Conservation (phyloP, 2,113 vertebrate species). For the Alosa alosa region DNA sequence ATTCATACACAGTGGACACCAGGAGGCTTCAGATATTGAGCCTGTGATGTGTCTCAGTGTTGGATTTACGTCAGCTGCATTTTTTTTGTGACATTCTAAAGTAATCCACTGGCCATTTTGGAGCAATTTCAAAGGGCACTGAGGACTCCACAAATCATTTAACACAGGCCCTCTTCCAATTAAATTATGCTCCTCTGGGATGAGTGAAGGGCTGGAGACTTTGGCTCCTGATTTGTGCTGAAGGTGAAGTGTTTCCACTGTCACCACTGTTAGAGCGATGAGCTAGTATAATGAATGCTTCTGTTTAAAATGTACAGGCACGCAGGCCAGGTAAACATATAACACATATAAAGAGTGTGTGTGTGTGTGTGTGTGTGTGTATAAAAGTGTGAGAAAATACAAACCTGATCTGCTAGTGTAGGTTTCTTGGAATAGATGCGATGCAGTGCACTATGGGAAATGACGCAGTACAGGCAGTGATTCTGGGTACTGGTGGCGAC, state of each 20-base stretch:
- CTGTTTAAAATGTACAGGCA: not conserved
- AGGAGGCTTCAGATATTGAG: not conserved
- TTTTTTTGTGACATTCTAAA: not conserved
- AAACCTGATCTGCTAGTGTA: constrained; percentile 75
- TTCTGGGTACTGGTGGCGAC: constrained; percentile 79
- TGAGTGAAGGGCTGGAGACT: not conserved
- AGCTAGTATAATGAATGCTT: not conserved
- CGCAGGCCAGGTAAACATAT: not conserved
- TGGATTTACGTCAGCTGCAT: not conserved
- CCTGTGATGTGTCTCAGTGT: not conserved
- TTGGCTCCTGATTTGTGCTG: not conserved
- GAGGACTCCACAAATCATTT: not conserved
- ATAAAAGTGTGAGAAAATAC: not conserved
- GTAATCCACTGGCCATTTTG: not conserved
- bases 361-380: not conserved
- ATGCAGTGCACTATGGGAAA: constrained; percentile 79
- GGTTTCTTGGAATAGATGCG: constrained; percentile 83
- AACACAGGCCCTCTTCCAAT: not conserved
- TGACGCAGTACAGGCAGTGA: constrained; percentile 79
- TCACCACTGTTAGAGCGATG: not conserved
- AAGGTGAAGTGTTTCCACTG: not conserved
- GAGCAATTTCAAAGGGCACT: not conserved
- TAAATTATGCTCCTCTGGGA: not conserved
- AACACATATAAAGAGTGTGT: not conserved
- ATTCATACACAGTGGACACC: not conserved